phyloP scores from a whole-genome alignment of 2,888 invertebrate genomes.

The Bombyx huttoni region DNA sequence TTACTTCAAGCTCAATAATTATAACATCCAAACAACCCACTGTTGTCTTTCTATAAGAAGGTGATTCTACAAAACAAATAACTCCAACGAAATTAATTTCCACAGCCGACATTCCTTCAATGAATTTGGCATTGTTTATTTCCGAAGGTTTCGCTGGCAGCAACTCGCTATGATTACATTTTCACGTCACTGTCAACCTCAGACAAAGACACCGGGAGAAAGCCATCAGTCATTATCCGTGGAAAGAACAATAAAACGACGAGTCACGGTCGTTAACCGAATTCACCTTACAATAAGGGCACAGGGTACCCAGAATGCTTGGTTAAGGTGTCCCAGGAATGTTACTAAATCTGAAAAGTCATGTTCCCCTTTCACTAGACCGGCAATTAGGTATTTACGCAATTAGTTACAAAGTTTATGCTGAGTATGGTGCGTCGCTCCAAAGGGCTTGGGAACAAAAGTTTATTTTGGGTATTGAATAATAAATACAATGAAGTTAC shows the following conservation, averaged over 20 bases:
- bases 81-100: conserved; percentile 22
- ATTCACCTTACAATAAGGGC: conserved; percentile 43
- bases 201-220: conserved; percentile 60
- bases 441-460: conserved; percentile 2
- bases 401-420: conserved; percentile 22
- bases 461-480: conserved; percentile 2
- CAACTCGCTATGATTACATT: conserved; percentile 52
- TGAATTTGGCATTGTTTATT: conserved; percentile 42
- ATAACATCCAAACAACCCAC: neutral
- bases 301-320: conserved; percentile 32
- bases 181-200: conserved; percentile 55
- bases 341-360: conserved; percentile 38
- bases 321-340: conserved; percentile 29
- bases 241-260: conserved; percentile 58
- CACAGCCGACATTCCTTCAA: conserved; percentile 28
- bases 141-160: conserved; percentile 16
- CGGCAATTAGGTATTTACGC: conserved; percentile 29
- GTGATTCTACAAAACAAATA: conserved; percentile 3
- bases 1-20: neutral
- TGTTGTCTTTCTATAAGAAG: neutral
- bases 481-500: conserved; percentile 1
- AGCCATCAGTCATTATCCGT: conserved; percentile 67
- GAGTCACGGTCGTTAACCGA: conserved; percentile 61
- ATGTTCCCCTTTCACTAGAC: conserved; percentile 23
- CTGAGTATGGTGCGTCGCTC: conserved; percentile 9